Evolutionary conservation across 35 echinoderm and acorn worm genomes (phyloP).

Genomic region (Apostichopus parvimensis): DNA sequence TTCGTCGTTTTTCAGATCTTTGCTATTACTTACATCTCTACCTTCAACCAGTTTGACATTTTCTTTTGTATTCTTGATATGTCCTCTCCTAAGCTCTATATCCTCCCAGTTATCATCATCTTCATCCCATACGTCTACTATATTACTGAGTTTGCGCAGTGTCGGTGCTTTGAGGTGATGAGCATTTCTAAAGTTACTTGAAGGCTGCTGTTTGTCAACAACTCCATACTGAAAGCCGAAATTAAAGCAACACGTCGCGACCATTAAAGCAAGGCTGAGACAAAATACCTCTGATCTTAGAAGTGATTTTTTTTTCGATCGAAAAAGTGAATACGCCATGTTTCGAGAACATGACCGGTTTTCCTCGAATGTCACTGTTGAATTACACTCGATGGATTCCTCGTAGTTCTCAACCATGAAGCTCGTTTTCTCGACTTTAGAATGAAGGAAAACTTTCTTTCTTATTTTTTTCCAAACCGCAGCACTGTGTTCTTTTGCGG

Average conservation of each 20-base stretch:
- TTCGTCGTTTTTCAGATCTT: neutral
- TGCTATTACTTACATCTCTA: neutral
- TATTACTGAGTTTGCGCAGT: neutral
- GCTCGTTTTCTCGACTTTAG: no score
- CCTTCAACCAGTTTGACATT: neutral
- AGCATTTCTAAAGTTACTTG: neutral
- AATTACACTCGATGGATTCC: no score
- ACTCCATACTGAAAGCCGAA: slow-evolving; percentile 40
- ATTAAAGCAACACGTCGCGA: slow-evolving; percentile 1
- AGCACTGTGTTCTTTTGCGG: no score
- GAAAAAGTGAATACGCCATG: neutral
- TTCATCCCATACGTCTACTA: slow-evolving; percentile 26
- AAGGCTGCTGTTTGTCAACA: neutral
- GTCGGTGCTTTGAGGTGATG: neutral
- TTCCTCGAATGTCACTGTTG: no score
- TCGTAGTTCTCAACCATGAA: no score
- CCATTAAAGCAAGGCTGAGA: slow-evolving; percentile 11
- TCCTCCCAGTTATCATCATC: slow-evolving; percentile 29
- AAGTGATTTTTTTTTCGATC: slow-evolving; percentile 12
- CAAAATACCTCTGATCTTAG: slow-evolving; percentile 23
- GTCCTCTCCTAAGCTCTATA: neutral
- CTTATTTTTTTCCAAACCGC: no score
- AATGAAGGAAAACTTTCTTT: no score
- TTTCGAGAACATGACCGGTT: neutral
- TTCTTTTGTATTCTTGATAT: neutral